phyloP scores from a whole-genome alignment of 2,888 invertebrate species.

The Pseudococcus viburni region DNA sequence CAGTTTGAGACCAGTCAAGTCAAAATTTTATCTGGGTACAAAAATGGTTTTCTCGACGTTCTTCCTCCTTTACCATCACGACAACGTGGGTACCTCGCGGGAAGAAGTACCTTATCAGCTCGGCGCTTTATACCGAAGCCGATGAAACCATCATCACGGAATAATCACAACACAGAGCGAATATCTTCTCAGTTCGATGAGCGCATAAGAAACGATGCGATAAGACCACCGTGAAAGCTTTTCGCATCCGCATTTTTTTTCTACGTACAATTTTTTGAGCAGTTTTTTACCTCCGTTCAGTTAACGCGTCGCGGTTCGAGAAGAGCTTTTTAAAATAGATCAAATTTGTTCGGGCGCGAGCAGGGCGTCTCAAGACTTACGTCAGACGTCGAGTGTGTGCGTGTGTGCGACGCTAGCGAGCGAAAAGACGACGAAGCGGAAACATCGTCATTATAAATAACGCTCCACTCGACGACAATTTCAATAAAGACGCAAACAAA shows the following conservation, averaged over 20 bases:
- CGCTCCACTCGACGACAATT: constrained; percentile 54
- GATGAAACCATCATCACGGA: neutral
- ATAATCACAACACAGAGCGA: neutral
- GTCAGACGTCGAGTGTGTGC: neutral
- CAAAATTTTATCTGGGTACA: no score
- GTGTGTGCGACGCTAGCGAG: neutral
- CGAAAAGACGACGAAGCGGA: constrained; percentile 45
- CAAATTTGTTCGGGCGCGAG: constrained; percentile 19
- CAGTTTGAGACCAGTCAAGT: no score
- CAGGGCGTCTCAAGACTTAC: neutral
- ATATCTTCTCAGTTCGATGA: constrained; percentile 51
- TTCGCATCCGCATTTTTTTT: constrained; percentile 32
- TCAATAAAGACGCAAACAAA: constrained; percentile 57
- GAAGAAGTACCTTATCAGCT: neutral
- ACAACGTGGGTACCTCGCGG: neutral
- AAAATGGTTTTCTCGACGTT: no score
- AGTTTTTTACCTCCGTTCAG: neutral
- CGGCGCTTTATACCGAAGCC: neutral
- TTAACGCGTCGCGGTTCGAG: neutral
- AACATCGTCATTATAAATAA: constrained; percentile 48
- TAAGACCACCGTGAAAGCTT: constrained; percentile 50
- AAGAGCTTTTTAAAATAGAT: constrained; percentile 32
- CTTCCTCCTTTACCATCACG: neutral
- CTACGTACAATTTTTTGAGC: neutral
- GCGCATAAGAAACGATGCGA: constrained; percentile 25